Conservation (phyloP, 1,140 invertebrate species). For the Homalodisca vitripennis region DNA sequence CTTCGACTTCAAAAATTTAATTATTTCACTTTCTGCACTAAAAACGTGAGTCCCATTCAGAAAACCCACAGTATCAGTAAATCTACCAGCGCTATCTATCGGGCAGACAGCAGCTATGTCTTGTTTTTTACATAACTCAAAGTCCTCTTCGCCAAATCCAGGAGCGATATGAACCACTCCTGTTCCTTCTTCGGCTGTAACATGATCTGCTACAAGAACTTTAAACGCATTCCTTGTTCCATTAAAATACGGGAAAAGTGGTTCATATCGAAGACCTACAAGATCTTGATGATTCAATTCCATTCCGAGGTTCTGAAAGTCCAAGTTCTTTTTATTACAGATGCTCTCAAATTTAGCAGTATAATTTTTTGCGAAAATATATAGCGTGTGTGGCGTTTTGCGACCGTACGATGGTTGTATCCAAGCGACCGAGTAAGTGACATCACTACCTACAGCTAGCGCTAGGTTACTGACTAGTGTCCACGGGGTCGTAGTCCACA, state of each 20-base stretch:
- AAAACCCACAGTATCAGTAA: constrained; percentile 54
- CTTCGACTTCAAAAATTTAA: constrained; percentile 76
- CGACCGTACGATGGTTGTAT: background rate
- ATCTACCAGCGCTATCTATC: constrained; percentile 86
- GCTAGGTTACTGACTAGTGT: constrained; percentile 97
- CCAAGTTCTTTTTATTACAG: background rate
- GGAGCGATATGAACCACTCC: constrained; percentile 98
- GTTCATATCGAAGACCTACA: constrained; percentile 7
- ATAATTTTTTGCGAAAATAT: constrained; percentile 4
- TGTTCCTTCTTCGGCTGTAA: constrained; percentile 95
- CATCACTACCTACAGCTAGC: constrained; percentile 88
- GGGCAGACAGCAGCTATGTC: constrained; percentile 81
- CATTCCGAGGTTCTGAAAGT: constrained; percentile 59
- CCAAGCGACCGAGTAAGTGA: constrained; percentile 67
- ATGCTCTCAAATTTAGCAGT: background rate
- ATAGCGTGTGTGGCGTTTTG: background rate
- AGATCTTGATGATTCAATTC: background rate
- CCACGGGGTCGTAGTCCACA: constrained; percentile 99
- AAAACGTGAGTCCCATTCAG: constrained; percentile 36
- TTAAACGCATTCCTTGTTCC: constrained; percentile 62
- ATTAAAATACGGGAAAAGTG: constrained; percentile 47
- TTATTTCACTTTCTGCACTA: constrained; percentile 80
- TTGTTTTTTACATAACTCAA: constrained; percentile 75
- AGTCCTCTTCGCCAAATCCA: constrained; percentile 98
- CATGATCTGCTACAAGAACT: constrained; percentile 87